A percentile compares a stretch with the other conserved stretches of the same genome.
phyloP scores from a whole-genome alignment of 2,888 invertebrate species.

The Nysson spinosus region DNA sequence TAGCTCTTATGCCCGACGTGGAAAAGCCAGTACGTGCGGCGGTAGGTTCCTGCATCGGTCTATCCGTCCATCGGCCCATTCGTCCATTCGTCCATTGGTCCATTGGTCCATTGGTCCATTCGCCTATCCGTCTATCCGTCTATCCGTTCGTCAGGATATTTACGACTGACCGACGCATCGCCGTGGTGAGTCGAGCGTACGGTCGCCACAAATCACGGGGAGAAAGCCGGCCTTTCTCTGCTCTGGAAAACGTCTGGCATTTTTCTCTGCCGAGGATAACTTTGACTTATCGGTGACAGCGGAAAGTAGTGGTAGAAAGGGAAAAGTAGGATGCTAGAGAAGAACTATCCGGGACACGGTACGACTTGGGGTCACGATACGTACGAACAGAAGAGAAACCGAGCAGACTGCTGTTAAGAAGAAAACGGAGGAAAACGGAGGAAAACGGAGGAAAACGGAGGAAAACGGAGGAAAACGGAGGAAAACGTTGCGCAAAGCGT shows the following conservation, averaged over 20 bases:
- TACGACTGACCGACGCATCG: conserved; percentile 77
- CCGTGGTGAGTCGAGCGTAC: conserved; percentile 76
- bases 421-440: conserved; percentile 3
- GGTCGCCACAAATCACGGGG: conserved; percentile 76
- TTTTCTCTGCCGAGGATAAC: conserved; percentile 77
- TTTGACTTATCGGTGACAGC: conserved; percentile 77
- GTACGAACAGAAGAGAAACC: conserved; percentile 1
- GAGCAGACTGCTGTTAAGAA: background rate
- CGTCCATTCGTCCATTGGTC: conserved; percentile 18
- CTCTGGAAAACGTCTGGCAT: conserved; percentile 77
- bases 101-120: conserved; percentile 36
- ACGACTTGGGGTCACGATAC: conserved; percentile 3
- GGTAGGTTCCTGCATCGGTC: too few relatives aligned
- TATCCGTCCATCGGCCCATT: too few relatives aligned
- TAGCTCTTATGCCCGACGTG: too few relatives aligned
- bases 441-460: conserved; percentile 19
- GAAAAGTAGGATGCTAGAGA: conserved; percentile 31
- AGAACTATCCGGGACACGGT: conserved; percentile 10
- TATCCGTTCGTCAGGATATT: conserved; percentile 68
- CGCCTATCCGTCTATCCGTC: conserved; percentile 62
- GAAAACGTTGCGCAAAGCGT: background rate
- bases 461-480: conserved; percentile 18
- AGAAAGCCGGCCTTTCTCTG: conserved; percentile 76
- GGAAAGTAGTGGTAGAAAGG: conserved; percentile 39
- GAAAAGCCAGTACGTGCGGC: too few relatives aligned